phyloP scores from a whole-genome alignment of 2,797 vertebrate genomes.

The Gallinago nigripennis region DNA sequence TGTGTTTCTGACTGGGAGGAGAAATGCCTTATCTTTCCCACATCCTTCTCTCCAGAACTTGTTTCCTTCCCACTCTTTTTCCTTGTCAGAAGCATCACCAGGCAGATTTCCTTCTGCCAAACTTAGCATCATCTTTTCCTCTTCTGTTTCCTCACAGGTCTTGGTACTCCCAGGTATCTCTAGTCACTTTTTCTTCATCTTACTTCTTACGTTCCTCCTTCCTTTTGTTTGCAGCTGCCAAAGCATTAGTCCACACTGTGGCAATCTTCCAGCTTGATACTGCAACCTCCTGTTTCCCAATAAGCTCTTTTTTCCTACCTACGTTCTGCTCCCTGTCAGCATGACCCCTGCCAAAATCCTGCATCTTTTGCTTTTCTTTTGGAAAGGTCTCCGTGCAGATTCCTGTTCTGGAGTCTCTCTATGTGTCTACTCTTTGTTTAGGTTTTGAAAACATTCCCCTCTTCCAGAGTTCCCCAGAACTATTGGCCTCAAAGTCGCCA shows the following conservation, averaged over 20 bases:
- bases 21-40: not conserved
- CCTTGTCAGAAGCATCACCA: not conserved
- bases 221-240: slow-evolving; percentile 37
- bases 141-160: not conserved
- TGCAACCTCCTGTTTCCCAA: slow-evolving; percentile 37
- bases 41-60: not conserved
- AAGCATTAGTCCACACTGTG: slow-evolving; percentile 46
- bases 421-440: not conserved
- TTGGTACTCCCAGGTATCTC: slow-evolving; percentile 1
- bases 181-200: not conserved
- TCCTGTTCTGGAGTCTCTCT: not conserved
- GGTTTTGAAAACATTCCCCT: not conserved
- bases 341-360: slow-evolving; percentile 25
- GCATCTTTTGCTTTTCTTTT: not conserved
- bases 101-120: not conserved
- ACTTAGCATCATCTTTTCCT: not conserved
- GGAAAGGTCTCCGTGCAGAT: not conserved
- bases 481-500: not conserved
- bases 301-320: slow-evolving; percentile 28
- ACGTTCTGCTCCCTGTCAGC: not conserved
- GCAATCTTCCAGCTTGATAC: slow-evolving; percentile 52
- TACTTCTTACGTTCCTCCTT: not conserved
- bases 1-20: not conserved
- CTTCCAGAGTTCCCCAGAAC: not conserved
- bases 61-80: not conserved